A percentile compares a stretch with the other conserved stretches of the same genome.
phyloP scores from a whole-genome alignment of 2,113 vertebrate species.

The Ctenomys sociabilis region DNA sequence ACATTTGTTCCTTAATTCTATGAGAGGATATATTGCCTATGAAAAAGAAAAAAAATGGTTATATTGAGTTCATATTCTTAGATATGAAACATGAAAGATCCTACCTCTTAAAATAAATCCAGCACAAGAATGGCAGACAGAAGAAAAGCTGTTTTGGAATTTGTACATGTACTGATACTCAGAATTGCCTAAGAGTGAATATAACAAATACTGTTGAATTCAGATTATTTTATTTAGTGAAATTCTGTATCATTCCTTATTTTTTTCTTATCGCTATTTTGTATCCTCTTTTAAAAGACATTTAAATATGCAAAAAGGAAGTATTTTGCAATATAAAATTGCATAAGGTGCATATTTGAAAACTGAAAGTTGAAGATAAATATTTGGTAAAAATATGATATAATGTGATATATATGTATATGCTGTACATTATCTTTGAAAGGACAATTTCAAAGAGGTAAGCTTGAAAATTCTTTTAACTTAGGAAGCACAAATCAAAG shows the following conservation, averaged over 20 bases:
- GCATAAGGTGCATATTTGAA: constrained; percentile 20
- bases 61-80: neutral
- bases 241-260: no score
- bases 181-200: constrained; percentile 12
- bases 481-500: constrained; percentile 50
- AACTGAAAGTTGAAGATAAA: constrained; percentile 43
- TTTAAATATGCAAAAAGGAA: no score
- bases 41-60: neutral
- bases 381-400: neutral
- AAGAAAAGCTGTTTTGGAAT: neutral
- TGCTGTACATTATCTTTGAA: neutral
- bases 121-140: neutral
- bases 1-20: neutral
- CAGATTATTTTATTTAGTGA: no score
- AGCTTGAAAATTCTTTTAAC: constrained; percentile 58
- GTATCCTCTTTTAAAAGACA: no score
- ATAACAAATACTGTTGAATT: no score
- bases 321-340: constrained; percentile 32
- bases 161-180: neutral
- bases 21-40: neutral
- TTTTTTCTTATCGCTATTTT: no score
- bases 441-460: constrained; percentile 45
- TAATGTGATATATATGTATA: neutral
- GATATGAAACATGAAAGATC: neutral
- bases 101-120: neutral